Percentiles rank a stretch among this genome's conserved stretches.
Evolutionary conservation across 2,888 invertebrate genomes (phyloP).

Genomic region (Limulus polyphemus): DNA sequence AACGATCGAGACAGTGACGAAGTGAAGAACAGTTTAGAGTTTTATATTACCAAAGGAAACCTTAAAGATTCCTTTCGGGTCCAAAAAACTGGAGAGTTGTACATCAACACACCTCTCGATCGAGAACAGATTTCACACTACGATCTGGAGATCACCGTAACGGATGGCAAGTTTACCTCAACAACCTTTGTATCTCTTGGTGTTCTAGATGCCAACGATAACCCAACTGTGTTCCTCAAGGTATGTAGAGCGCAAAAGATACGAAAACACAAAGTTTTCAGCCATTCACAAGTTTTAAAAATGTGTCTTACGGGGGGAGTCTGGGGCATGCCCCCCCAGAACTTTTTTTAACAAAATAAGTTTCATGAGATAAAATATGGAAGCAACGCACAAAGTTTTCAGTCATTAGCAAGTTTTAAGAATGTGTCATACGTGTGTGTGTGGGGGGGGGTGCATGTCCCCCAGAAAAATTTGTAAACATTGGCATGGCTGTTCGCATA

Average conservation of each 20-base stretch:
- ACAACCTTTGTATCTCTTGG: constrained; percentile 57
- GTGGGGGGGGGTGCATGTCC: no score
- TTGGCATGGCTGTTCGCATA: no score
- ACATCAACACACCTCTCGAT: constrained; percentile 66
- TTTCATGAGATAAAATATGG: no score
- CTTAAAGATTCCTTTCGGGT: constrained; percentile 72
- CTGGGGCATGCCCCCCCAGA: no score
- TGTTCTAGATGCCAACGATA: constrained; percentile 79
- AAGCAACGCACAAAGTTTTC: no score
- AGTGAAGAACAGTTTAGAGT: constrained; percentile 34
- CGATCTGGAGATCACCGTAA: constrained; percentile 66
- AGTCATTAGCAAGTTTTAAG: no score
- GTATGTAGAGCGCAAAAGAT: constrained; percentile 5
- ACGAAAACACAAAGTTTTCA: no score
- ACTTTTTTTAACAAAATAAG: no score
- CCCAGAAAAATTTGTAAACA: no score
- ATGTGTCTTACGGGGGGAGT: no score
- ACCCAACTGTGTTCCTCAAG: constrained; percentile 61
- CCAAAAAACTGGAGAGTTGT: constrained; percentile 70
- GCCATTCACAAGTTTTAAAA: no score
- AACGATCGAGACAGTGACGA: constrained; percentile 42
- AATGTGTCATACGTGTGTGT: no score
- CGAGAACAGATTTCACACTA: constrained; percentile 63
- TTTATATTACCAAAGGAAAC: constrained; percentile 69
- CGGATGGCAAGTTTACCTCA: constrained; percentile 80